Percentiles rank a stretch among this genome's conserved stretches.
Evolutionary conservation across 1,140 invertebrate species (phyloP).

Genomic region (Drosophila lowei): DNA sequence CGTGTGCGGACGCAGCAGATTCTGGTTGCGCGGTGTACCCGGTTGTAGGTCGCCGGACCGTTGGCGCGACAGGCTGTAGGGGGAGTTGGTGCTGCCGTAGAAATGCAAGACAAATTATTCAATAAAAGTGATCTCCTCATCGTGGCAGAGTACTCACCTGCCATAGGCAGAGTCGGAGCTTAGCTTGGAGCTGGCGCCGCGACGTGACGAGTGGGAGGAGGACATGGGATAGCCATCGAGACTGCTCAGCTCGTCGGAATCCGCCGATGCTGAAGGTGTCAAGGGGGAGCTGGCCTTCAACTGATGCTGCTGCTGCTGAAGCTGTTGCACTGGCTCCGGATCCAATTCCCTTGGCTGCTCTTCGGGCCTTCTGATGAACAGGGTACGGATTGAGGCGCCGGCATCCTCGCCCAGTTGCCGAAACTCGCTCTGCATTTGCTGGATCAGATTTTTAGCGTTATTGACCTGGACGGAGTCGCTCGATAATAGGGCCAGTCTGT

Average conservation of each 20-base stretch:
- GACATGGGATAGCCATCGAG: constrained; percentile 76
- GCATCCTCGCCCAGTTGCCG: constrained; percentile 65
- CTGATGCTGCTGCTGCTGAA: constrained; percentile 7
- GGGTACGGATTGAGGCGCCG: constrained; percentile 47
- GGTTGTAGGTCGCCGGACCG: constrained; percentile 58
- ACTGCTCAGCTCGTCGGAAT: constrained; percentile 80
- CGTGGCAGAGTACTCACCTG: constrained; percentile 84
- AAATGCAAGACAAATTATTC: constrained; percentile 4
- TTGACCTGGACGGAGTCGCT: constrained; percentile 62
- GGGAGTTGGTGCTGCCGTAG: constrained; percentile 57
- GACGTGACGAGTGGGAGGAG: constrained; percentile 62
- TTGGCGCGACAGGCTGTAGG: constrained; percentile 72
- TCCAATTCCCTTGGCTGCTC: constrained; percentile 5
- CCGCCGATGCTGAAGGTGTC: constrained; percentile 57
- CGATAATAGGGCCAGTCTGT: constrained; percentile 30
- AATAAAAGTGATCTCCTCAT: background rate
- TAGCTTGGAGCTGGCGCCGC: constrained; percentile 70
- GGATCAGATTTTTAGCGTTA: constrained; percentile 78
- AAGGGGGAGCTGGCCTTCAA: constrained; percentile 22
- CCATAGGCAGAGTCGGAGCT: constrained; percentile 88
- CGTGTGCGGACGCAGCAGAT: constrained; percentile 50
- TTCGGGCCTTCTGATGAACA: constrained; percentile 11
- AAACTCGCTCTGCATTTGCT: constrained; percentile 71
- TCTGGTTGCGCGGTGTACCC: constrained; percentile 23
- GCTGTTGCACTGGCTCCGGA: background rate